These are phyloP conservation scores for Cetonia aurata DNA, from an alignment of 2,888 invertebrate genomes.

Conservation along the genomic window DNA sequence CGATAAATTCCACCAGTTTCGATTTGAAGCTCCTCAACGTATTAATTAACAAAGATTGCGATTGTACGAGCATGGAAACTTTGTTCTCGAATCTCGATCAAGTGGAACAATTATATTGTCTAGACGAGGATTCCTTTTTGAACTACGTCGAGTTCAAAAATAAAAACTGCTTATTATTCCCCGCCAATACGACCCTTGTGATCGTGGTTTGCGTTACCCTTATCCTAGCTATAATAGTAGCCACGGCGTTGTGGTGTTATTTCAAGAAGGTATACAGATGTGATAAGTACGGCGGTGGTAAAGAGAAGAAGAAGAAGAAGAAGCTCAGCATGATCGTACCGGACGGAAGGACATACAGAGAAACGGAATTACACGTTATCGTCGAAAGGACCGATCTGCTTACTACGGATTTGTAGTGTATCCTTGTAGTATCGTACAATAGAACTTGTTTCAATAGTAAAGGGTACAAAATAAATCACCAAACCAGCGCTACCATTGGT, in stretches of 20 bases:
- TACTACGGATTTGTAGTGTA: slow-evolving; percentile 78
- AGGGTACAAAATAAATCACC: no score
- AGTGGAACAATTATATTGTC: slow-evolving; percentile 60
- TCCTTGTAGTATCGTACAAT: slow-evolving; percentile 9
- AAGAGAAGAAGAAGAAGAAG: slow-evolving; percentile 70
- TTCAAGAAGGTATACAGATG: slow-evolving; percentile 63
- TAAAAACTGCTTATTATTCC: slow-evolving; percentile 59
- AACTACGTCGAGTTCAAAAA: slow-evolving; percentile 39
- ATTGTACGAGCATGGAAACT: slow-evolving; percentile 46
- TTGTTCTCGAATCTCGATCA: slow-evolving; percentile 44
- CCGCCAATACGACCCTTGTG: slow-evolving; percentile 61
- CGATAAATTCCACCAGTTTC: slow-evolving; percentile 71
- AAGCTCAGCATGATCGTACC: slow-evolving; percentile 79
- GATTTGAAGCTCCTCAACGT: slow-evolving; percentile 72
- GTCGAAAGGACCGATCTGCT: slow-evolving; percentile 86
- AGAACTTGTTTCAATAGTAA: no score
- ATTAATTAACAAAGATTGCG: slow-evolving; percentile 53
- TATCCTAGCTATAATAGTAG: slow-evolving; percentile 66
- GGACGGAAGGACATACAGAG: slow-evolving; percentile 84
- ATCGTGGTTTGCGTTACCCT: slow-evolving; percentile 65
- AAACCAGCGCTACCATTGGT: no score
- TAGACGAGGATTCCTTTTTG: slow-evolving; percentile 49
- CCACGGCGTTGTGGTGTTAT: slow-evolving; percentile 62
- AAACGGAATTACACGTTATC: slow-evolving; percentile 88
- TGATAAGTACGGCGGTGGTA: slow-evolving; percentile 64